Base-by-base conservation (phyloP, 1,140 invertebrate species). In the Holotrichia oblita region DNA sequence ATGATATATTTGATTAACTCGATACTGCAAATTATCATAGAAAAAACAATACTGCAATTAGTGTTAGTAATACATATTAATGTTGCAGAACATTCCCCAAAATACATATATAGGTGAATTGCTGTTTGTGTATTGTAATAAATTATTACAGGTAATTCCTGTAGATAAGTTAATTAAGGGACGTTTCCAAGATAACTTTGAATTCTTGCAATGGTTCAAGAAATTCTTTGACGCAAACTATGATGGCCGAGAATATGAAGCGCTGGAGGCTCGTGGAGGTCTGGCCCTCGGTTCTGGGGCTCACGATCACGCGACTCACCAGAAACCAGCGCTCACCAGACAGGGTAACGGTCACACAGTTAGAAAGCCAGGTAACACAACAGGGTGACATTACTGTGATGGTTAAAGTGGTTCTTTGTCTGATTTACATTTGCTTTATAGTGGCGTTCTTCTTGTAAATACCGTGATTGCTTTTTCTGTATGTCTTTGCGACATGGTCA, bases 131-230 rank as follows among this genome's bases (percentile, higher is more conserved):
- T 64, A 20, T 27, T 64, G 24, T 64, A 20, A 27, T 34, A 73
- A 78, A 55, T 40, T 3, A 81, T 84, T 85, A 80, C 89, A 99
- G 97, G 95, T 98, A 86, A 97, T 99, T 89, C 96, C 97, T 80
- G 96, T 99, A 87, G 97, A 99, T 89, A 97, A 95, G 89, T 92
- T 99, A 88, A 97, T 98, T 86, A 99, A 99, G 89, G 97, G 97
- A 83, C 93, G 96, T 85, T 99, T 99, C n/a, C 96, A 98, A 93
- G 98, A 99, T 90, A 99, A 99, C 90, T 99, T 99, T 93, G 98
- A 99, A 90, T 99, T 99, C 91, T 93, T 99, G 80, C 98, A 99
- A 91, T 99, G 98, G 98, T 99, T 99, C 90, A 99, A 99, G 91
- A 99, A 99, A 87, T 99, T 99, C 89, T 99, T 99, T 90, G 98